Percentiles rank a stretch among this genome's conserved stretches.
Conservation (phyloP, 2,797 vertebrate species). For the Threskiornis aethiopicus region DNA sequence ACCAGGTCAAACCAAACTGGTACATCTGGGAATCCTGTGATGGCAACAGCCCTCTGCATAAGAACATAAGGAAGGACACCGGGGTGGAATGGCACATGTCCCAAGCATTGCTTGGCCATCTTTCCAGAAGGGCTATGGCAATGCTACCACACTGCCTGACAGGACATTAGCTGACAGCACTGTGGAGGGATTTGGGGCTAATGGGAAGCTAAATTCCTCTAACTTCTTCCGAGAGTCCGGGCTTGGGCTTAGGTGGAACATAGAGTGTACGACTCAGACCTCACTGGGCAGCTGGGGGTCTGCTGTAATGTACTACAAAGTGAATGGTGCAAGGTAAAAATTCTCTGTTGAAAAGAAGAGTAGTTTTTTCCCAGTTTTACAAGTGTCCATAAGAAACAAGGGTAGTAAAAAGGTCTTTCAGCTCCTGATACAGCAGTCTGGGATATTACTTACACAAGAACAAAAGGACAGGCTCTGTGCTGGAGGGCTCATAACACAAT, state of each 20-base stretch:
- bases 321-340: neutral
- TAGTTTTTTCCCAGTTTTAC: neutral
- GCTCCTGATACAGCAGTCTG: neutral
- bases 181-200: neutral
- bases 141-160: neutral
- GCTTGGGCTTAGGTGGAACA: neutral
- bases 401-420: neutral
- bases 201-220: neutral
- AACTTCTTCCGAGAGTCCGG: neutral
- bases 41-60: neutral
- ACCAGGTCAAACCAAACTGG: neutral
- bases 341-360: neutral
- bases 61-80: accelerated
- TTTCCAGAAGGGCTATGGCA: neutral
- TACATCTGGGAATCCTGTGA: neutral
- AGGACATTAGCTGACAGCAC: neutral
- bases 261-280: accelerated
- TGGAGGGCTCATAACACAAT: neutral
- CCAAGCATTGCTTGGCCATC: neutral
- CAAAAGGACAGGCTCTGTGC: neutral
- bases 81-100: neutral
- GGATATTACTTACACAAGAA: neutral
- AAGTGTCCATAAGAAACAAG: neutral
- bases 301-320: neutral
- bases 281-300: neutral